Evolutionary conservation across 2,888 invertebrate genomes (phyloP), one percentile per base, ranked within the genome.

Genomic region (Drosophila ochracea): DNA sequence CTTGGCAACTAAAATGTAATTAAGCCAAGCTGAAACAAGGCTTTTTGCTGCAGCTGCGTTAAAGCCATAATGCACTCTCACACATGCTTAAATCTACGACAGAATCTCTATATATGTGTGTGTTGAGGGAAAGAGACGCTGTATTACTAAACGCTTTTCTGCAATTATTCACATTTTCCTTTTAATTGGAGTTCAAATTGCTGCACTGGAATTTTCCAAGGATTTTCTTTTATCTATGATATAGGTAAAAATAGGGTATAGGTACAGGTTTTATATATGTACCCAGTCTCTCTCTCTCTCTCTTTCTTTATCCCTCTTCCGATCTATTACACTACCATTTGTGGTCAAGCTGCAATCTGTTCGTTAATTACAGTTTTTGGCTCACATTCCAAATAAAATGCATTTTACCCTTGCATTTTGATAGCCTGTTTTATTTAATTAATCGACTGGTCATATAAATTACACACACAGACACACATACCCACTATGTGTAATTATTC

Each of bases 121-220:
- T n/a, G 57, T 9, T n/a, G 19, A 19, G n/a, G 33, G 43, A 28
- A 41, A 53, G 49, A 58, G 33, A 28, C 35, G 66, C 49, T 66
- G 71, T 76, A 80, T 76, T 84, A 77, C 80, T 90, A 89, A 87
- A 78, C 84, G 80, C 80, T 84, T 90, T 91, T 90, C 35, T 80
- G 85, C 91, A 91, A 90, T 91, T 91, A 88, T 88, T 90, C 89
- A 91, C 88, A 91, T 91, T 91, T 91, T 91, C 91, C 91, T 84
- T 91, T 91, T 91, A 91, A 91, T 91, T 91, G 91, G 91, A 91
- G 90, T 91, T 91, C 88, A 89, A 91, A 91, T 88, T 88, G 88
- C 85, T 76, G 73, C 78, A 62, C 67, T 58, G 62, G 68, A 73
- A 73, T 80, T 73, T 68, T 52, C n/a, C 16, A 43, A 49, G 21